These are phyloP conservation scores for Mylabris sibirica DNA, from an alignment of 2,888 invertebrate genomes.

Conservation along the genomic window DNA sequence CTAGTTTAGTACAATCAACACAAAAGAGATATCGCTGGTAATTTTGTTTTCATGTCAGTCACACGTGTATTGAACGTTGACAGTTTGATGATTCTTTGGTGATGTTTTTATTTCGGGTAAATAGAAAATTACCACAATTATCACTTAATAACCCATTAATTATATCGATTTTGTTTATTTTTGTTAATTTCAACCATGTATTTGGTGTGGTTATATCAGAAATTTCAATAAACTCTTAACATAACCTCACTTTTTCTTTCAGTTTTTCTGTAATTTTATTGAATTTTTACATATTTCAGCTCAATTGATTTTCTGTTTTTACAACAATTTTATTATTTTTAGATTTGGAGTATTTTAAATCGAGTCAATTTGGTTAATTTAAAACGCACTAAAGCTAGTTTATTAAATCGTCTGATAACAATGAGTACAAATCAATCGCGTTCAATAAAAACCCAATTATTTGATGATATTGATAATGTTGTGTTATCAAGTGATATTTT, in stretches of 20 bases:
- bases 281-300: not conserved
- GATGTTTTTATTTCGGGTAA: constrained; percentile 12
- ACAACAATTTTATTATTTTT: not conserved
- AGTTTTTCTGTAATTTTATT: not conserved
- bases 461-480: not conserved
- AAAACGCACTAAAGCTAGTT: not conserved
- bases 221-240: not conserved
- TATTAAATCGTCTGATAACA: not conserved
- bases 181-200: not conserved
- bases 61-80: constrained; percentile 4
- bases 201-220: not conserved
- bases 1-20: not conserved
- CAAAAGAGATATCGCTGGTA: not conserved
- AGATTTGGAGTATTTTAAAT: not conserved
- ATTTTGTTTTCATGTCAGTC: not conserved
- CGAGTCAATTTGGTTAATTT: not conserved
- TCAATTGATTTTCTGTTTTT: not conserved
- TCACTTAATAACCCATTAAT: not conserved
- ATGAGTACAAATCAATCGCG: not conserved
- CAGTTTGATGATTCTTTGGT: not conserved
- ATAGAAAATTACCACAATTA: not conserved
- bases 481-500: not conserved
- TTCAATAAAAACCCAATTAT: not conserved
- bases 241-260: constrained; percentile 7
- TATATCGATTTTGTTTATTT: not conserved